Evolutionary conservation across 2,797 vertebrate genomes (phyloP), one percentile per base, ranked within the genome.

Genomic region (Halcyon chelicuti): DNA sequence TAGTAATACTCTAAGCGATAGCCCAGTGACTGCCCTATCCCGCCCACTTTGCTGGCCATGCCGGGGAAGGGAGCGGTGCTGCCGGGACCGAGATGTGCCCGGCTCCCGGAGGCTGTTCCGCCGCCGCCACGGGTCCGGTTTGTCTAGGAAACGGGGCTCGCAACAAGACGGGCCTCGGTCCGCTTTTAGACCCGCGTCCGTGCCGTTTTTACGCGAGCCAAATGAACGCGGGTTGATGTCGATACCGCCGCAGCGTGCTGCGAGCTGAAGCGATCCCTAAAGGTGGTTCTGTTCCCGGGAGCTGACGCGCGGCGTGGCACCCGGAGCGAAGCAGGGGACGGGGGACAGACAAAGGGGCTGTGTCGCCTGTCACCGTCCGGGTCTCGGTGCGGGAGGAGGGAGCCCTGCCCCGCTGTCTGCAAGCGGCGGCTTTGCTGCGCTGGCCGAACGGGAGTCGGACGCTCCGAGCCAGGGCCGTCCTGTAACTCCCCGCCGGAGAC

Each of bases 141-240:
- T 12, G 13, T 39, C 42, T 2, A 63, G 44, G 25, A 47, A 67
- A 49, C 40, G 49, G 44, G 12, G 10, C 29, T 58, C 2, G n/a
- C 61, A 66, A 20, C 28, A 23, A 7, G 16, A 26, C 6, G 57
- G 16, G 2, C 46, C 55, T 1, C 35, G 23, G 6, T 3, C 62
- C 4, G n/a, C 37, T 21, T 49, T 66, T 20, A 42, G 35, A 33
- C 11, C 52, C 13, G 15, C 19, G 61, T 29, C 61, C 26, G 31
- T 20, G 40, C 13, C 20, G 39, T 10, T 55, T n/a, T 39, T 44
- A 6, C 14, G 28, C 5, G 29, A 77, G 15, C 14, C 13, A 14
- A 39, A 2, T 8, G 20, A 61, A 14, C 1, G 35, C 12, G 44
- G 8, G 5, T 25, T 29, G 19, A 10, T 4, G 57, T 1, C 8